A percentile compares a stretch with the other conserved stretches of the same genome.
These are phyloP conservation scores for Lobophora halterata DNA, from an alignment of 2,888 invertebrate genomes.

Conservation along the genomic window DNA sequence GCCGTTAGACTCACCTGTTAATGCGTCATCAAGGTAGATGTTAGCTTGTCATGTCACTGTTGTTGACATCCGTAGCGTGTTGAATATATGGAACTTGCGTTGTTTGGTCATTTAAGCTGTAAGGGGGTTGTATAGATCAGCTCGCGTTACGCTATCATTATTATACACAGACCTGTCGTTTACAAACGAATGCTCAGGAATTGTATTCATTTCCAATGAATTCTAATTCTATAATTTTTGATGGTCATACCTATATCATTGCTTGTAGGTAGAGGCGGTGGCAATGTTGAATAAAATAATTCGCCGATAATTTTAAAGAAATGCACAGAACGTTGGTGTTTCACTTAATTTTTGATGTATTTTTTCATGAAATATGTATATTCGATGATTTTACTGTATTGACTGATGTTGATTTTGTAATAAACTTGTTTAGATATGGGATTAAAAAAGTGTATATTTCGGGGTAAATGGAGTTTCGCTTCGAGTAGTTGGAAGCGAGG, in stretches of 20 bases:
- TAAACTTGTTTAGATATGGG: slow-evolving; percentile 53
- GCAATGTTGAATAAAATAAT: slow-evolving; percentile 62
- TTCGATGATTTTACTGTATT: slow-evolving; percentile 72
- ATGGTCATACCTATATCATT: slow-evolving; percentile 62
- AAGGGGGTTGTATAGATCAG: slow-evolving; percentile 23
- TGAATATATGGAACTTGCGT: slow-evolving; percentile 60
- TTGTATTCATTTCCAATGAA: slow-evolving; percentile 65
- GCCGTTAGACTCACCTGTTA: slow-evolving; percentile 76
- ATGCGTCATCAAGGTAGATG: slow-evolving; percentile 74
- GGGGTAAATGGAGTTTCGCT: slow-evolving; percentile 19
- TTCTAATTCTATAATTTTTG: slow-evolving; percentile 44
- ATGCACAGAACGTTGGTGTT: slow-evolving; percentile 79
- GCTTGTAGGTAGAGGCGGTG: slow-evolving; percentile 56
- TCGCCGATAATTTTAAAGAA: slow-evolving; percentile 70
- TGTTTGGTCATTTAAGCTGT: slow-evolving; percentile 43
- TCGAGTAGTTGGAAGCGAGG: slow-evolving; percentile 22
- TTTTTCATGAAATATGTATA: slow-evolving; percentile 72
- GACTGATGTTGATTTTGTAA: slow-evolving; percentile 68
- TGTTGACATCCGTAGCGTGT: slow-evolving; percentile 68
- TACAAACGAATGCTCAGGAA: slow-evolving; percentile 71
- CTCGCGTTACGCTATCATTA: slow-evolving; percentile 46
- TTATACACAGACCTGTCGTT: slow-evolving; percentile 45
- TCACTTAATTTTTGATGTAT: slow-evolving; percentile 78
- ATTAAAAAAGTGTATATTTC: slow-evolving; percentile 26
- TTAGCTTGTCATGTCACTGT: slow-evolving; percentile 73